phyloP scores from a whole-genome alignment of 2,113 vertebrate species.

The Aleadryas rufinucha region DNA sequence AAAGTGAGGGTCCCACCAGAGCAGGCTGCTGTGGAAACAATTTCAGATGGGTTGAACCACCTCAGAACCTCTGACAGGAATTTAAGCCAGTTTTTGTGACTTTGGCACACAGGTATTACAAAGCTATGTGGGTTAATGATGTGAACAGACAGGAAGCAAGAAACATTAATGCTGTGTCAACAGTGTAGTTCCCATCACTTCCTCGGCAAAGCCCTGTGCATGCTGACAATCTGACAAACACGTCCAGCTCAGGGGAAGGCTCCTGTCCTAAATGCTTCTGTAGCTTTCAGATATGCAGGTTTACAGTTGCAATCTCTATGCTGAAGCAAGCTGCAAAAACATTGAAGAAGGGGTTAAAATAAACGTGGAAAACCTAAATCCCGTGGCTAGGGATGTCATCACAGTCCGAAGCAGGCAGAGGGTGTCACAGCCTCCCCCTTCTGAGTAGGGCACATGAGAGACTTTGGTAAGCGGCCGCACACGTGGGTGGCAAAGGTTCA shows the following conservation, averaged over 20 bases:
- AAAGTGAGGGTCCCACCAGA: neutral
- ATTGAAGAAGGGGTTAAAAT: neutral
- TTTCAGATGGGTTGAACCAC: neutral
- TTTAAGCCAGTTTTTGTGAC: neutral
- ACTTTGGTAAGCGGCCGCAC: rapidly evolving
- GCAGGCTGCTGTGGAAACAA: neutral
- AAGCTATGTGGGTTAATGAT: neutral
- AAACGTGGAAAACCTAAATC: neutral
- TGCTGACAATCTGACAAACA: neutral
- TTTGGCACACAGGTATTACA: neutral
- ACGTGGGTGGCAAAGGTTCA: neutral
- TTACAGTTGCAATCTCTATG: neutral
- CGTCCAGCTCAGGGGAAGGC: neutral
- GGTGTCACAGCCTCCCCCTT: neutral
- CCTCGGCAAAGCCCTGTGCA: neutral
- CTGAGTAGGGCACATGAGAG: rapidly evolving
- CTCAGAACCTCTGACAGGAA: neutral
- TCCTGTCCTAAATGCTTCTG: neutral
- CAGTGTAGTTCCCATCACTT: neutral
- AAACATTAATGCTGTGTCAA: neutral
- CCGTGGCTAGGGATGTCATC: neutral
- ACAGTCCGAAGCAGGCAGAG: rapidly evolving
- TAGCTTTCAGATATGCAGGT: neutral
- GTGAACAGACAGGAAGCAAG: slow-evolving; percentile 4
- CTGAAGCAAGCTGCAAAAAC: neutral